Base-by-base conservation (phyloP, 2,888 invertebrate genomes). In the Mactromeris polynyma region DNA sequence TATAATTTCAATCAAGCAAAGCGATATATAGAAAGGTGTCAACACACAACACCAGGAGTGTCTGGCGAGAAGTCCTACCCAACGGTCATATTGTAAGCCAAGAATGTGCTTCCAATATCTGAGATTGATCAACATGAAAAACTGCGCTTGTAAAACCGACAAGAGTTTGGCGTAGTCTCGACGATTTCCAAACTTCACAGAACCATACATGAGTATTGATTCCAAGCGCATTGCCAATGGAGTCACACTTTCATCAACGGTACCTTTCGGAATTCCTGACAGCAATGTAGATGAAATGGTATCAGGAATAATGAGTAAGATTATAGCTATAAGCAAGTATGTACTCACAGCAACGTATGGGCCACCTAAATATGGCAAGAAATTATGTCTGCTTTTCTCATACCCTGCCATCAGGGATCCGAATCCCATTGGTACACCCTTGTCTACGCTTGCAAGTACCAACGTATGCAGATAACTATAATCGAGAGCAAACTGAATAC, bases 371-470 rank as follows among this genome's bases (percentile, higher is more conserved):
- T 38, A 79, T 0, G 73, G 42, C 9, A 92, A 82, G 81, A 92
- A 92, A 58, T 90, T 92, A 9, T 69, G 3, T 46, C 78, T 85
- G 36, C 90, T 90, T 6, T 85, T 26, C 26, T 89, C 46, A 84
- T 83, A 89, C 42, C 91, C 91, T 14, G 90, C 86, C 0, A 86
- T 73, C 46, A 90, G 79, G 0, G 91, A 92, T 1, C 89, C 36
- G 79, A 92, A 92, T 21, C 89, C 90, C 86, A 89, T 89, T n/a
- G 91, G 90, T 11, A 87, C 87, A 3, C 91, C 91, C 51, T 89
- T 89, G 4, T 81, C 51, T 6, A 92, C 87, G 85, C 90, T 87
- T 31, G 86, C 83, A n/a, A 89, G 80, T 19, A 92, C 86, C 54
- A 83, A 89, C 14, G 85, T 42, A 17, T 64, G 77, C 21, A 89